Percentiles rank a stretch among this genome's conserved stretches.
These are phyloP conservation scores for Danionella cerebrum DNA, from an alignment of 2,113 vertebrate genomes.

Conservation along the genomic window DNA sequence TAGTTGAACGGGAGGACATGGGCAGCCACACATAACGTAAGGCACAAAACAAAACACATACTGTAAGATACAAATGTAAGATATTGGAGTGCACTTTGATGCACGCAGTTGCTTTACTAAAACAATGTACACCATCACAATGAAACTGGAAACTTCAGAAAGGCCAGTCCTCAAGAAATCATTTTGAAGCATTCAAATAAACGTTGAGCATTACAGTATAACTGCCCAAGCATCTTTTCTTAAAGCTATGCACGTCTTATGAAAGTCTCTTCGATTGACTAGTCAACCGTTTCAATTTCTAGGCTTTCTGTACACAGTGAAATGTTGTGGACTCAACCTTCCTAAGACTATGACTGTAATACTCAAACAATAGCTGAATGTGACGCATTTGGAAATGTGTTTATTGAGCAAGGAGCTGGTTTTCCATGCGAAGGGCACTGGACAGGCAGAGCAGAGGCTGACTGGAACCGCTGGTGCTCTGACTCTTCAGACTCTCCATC, in stretches of 20 bases:
- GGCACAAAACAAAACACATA: constrained; percentile 17
- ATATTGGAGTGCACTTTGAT: neutral
- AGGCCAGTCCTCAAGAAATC: neutral
- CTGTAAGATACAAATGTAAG: neutral
- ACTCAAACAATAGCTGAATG: neutral
- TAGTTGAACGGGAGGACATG: neutral
- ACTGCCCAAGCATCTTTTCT: too few species aligned
- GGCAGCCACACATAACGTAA: constrained; percentile 1
- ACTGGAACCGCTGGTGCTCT: constrained; percentile 51
- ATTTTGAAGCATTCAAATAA: neutral
- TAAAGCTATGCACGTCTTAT: neutral
- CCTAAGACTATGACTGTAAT: neutral
- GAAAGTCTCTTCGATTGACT: neutral
- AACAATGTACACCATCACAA: neutral
- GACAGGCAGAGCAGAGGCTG: constrained; percentile 62
- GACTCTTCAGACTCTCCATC: constrained; percentile 57
- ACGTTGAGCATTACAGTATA: too few species aligned
- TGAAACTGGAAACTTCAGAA: neutral
- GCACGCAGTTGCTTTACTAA: neutral
- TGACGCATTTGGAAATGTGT: neutral
- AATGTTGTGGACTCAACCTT: neutral
- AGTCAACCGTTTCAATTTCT: too few species aligned
- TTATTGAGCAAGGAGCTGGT: constrained; percentile 39
- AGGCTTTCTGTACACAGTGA: neutral
- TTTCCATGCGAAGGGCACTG: constrained; percentile 50